Conservation (phyloP, 2,797 vertebrate species). For the Pempheris klunzingeri region DNA sequence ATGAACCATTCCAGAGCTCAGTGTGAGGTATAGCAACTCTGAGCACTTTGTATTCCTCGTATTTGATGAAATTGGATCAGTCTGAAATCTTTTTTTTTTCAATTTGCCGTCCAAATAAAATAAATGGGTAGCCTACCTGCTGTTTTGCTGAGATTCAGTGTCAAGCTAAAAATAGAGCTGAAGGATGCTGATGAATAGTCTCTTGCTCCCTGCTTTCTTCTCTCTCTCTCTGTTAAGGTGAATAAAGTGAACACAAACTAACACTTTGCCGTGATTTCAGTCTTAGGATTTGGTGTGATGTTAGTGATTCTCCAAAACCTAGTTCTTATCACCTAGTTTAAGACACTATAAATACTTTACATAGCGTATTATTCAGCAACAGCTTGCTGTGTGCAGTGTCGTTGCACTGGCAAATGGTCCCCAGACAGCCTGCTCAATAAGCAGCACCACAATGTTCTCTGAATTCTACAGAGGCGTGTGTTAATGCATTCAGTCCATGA, state of each 20-base stretch:
- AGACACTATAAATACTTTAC: slow-evolving; percentile 36
- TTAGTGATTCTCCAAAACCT: slow-evolving; percentile 12
- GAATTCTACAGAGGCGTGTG: slow-evolving; percentile 58
- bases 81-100: slow-evolving; percentile 49
- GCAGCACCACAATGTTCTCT: slow-evolving; percentile 62
- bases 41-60: slow-evolving; percentile 39
- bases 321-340: slow-evolving; percentile 30
- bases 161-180: slow-evolving; percentile 81
- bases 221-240: slow-evolving; percentile 25
- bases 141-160: slow-evolving; percentile 67
- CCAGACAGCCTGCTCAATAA: slow-evolving; percentile 55
- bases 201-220: slow-evolving; percentile 42
- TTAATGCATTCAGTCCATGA: slow-evolving; percentile 76
- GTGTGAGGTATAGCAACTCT: slow-evolving; percentile 34
- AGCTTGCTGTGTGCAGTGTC: slow-evolving; percentile 27
- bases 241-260: slow-evolving; percentile 6
- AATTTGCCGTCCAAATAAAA: slow-evolving; percentile 66
- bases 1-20: slow-evolving; percentile 13
- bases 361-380: slow-evolving; percentile 9
- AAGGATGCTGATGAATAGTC: slow-evolving; percentile 66
- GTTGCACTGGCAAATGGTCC: slow-evolving; percentile 45
- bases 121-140: slow-evolving; percentile 64
- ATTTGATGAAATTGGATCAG: slow-evolving; percentile 59
- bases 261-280: slow-evolving; percentile 16
- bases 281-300: slow-evolving; percentile 15